These are phyloP conservation scores for Sesamia nonagrioides DNA, from an alignment of 1,140 invertebrate species.

Conservation along the genomic window DNA sequence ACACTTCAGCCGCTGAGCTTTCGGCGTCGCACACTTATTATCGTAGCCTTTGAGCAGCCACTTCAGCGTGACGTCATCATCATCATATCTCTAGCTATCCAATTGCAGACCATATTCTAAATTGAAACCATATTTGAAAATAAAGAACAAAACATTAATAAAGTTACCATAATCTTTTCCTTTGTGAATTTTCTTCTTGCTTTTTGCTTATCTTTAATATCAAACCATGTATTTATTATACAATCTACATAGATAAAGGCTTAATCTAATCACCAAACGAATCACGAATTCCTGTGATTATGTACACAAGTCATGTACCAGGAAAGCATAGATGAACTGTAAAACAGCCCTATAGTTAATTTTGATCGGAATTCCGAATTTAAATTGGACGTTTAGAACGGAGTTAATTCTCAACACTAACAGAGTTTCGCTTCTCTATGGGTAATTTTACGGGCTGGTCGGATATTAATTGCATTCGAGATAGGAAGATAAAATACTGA, in stretches of 20 bases:
- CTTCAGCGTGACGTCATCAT: too few relatives aligned
- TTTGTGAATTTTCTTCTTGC: not conserved
- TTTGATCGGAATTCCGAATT: not conserved
- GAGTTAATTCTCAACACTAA: slow-evolving; percentile 11
- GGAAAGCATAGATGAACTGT: not conserved
- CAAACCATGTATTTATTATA: not conserved
- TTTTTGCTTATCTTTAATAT: not conserved
- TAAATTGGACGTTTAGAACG: slow-evolving; percentile 6
- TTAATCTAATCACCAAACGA: slow-evolving; percentile 8
- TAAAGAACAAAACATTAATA: too few relatives aligned
- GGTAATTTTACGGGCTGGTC: slow-evolving; percentile 7
- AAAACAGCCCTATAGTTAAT: not conserved
- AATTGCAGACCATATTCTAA: too few relatives aligned
- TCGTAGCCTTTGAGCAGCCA: too few relatives aligned
- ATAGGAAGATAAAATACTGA: slow-evolving; percentile 12
- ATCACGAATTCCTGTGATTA: not conserved
- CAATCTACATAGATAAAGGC: slow-evolving; percentile 21
- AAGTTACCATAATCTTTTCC: not conserved
- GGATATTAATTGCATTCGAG: slow-evolving; percentile 17
- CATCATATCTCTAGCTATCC: too few relatives aligned
- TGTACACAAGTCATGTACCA: slow-evolving; percentile 19
- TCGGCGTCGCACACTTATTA: too few relatives aligned
- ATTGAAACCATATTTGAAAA: too few relatives aligned
- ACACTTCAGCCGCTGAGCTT: too few relatives aligned
- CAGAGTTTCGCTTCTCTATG: slow-evolving; percentile 18